phyloP scores from a whole-genome alignment of 1,140 invertebrate species.

The Epicauta chinensis region DNA sequence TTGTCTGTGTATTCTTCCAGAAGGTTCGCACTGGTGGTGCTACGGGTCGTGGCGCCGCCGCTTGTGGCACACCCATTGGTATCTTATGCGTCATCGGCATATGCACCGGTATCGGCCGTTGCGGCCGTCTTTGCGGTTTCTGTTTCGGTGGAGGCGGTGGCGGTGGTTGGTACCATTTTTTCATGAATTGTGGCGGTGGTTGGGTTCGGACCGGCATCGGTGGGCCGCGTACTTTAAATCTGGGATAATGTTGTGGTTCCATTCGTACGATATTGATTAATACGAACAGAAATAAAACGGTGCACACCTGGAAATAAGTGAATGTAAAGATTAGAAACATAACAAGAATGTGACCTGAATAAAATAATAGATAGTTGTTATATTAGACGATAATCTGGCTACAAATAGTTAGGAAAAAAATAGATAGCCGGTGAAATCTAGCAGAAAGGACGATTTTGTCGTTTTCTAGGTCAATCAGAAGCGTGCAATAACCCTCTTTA shows the following conservation, averaged over 20 bases:
- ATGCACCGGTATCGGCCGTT: constrained; percentile 16
- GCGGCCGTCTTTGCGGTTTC: neutral
- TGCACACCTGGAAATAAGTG: no score
- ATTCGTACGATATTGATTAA: no score
- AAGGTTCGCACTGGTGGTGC: constrained; percentile 18
- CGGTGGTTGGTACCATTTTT: constrained; percentile 27
- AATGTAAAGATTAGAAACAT: no score
- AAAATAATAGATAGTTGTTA: no score
- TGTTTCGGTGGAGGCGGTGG: neutral
- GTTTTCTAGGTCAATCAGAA: no score
- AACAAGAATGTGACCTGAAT: no score
- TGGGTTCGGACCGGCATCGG: constrained; percentile 11
- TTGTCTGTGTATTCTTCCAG: constrained; percentile 22
- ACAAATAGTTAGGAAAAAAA: no score
- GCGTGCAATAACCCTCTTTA: no score
- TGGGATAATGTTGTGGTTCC: constrained; percentile 4
- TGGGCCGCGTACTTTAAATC: constrained; percentile 21
- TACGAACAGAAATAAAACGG: no score
- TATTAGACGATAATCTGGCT: no score
- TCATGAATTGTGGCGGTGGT: constrained; percentile 21
- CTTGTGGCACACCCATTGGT: constrained; percentile 2
- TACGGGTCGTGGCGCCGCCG: constrained; percentile 3
- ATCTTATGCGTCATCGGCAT: constrained; percentile 16
- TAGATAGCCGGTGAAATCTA: no score
- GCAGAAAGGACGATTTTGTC: no score